Percentiles rank a stretch among this genome's conserved stretches.
These are phyloP conservation scores for Andricus quercusramuli DNA, from an alignment of 2,888 invertebrate genomes.

Conservation along the genomic window DNA sequence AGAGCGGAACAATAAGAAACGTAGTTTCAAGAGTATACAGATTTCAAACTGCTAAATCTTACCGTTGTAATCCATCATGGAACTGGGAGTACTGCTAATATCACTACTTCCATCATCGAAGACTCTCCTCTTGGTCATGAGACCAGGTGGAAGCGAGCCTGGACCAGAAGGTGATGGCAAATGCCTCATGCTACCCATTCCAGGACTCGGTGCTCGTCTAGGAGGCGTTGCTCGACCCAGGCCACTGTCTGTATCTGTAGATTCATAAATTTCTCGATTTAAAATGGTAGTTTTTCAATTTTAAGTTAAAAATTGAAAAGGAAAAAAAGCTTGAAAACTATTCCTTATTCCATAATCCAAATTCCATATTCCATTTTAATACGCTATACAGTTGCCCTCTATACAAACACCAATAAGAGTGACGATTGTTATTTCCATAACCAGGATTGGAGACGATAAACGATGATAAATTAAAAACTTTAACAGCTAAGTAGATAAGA, in stretches of 20 bases:
- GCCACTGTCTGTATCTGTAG: slow-evolving; percentile 89
- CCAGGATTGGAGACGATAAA: neutral
- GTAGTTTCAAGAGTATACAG: neutral
- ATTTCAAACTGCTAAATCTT: slow-evolving; percentile 68
- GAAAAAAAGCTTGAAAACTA: slow-evolving; percentile 1
- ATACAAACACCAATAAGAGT: neutral
- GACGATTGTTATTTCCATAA: neutral
- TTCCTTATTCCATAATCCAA: slow-evolving; percentile 13
- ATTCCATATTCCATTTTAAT: neutral
- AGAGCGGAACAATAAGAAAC: neutral
- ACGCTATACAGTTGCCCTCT: neutral
- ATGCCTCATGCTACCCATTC: slow-evolving; percentile 86
- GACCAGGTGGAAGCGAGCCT: slow-evolving; percentile 88
- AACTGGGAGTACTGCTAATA: slow-evolving; percentile 90
- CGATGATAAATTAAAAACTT: neutral
- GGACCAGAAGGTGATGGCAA: slow-evolving; percentile 92
- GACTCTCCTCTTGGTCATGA: slow-evolving; percentile 85
- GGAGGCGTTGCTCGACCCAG: slow-evolving; percentile 93
- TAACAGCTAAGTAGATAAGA: neutral
- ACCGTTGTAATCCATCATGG: slow-evolving; percentile 94
- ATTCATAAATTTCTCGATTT: slow-evolving; percentile 76
- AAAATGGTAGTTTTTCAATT: neutral
- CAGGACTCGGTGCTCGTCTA: slow-evolving; percentile 91
- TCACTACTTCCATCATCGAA: slow-evolving; percentile 91
- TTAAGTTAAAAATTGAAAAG: neutral